phyloP scores from a whole-genome alignment of 2,113 vertebrate species.

The Coturnix japonica region DNA sequence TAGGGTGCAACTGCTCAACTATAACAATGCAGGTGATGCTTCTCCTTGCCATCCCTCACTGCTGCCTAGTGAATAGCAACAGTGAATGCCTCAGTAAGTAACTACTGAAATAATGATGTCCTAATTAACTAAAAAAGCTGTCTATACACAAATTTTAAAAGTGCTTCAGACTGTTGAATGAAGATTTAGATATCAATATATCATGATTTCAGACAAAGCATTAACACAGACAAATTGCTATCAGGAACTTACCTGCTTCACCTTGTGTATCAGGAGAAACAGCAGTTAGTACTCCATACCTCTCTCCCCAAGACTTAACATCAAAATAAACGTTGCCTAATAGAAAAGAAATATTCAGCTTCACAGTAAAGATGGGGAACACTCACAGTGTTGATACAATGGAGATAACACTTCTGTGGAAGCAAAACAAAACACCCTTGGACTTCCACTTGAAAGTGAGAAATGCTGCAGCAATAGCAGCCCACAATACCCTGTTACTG shows the following conservation, averaged over 20 bases:
- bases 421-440: background rate
- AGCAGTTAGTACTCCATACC: slow-evolving; percentile 84
- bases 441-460: background rate
- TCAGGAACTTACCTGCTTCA: slow-evolving; percentile 79
- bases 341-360: slow-evolving; percentile 21
- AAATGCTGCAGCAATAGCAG: background rate
- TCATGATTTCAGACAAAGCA: background rate
- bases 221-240: background rate
- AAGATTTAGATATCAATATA: background rate
- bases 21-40: accelerated
- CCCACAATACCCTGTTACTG: background rate
- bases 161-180: background rate
- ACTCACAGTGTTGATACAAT: background rate
- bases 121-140: background rate
- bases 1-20: background rate
- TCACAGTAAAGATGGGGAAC: background rate
- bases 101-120: accelerated
- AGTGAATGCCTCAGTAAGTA: background rate
- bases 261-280: slow-evolving; percentile 31
- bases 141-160: background rate
- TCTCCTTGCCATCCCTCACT: background rate
- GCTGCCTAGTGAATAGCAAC: background rate
- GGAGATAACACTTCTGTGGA: background rate
- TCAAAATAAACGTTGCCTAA: slow-evolving; percentile 96
- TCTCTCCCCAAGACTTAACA: slow-evolving; percentile 83